Percentiles rank a stretch among this genome's conserved stretches.
These are phyloP conservation scores for Lysandra bellargus DNA, from an alignment of 2,888 invertebrate genomes.

Conservation along the genomic window DNA sequence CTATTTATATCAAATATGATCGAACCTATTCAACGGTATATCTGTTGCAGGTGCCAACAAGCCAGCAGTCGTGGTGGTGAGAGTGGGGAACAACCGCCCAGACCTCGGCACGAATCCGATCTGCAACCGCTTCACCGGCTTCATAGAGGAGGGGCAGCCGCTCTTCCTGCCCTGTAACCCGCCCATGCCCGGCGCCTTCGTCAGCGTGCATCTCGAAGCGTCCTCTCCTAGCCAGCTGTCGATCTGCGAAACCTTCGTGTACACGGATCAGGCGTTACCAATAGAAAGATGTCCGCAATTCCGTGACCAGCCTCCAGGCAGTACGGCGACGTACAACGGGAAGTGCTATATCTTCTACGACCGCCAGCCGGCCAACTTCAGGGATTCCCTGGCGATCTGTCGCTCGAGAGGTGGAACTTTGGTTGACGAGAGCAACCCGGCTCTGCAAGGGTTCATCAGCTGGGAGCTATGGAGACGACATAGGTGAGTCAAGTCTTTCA, in stretches of 20 bases:
- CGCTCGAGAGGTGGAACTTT: conserved; percentile 90
- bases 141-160: conserved; percentile 93
- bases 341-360: conserved; percentile 97
- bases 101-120: conserved; percentile 95
- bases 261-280: conserved; percentile 93
- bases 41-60: conserved; percentile 83
- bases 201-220: conserved; percentile 93
- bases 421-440: conserved; percentile 95
- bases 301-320: conserved; percentile 95
- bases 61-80: conserved; percentile 91
- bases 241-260: conserved; percentile 96
- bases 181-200: conserved; percentile 97
- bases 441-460: conserved; percentile 95
- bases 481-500: conserved; percentile 69
- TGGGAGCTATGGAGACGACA: conserved; percentile 97
- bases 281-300: conserved; percentile 96
- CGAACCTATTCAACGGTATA: not conserved
- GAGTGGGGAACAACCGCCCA: conserved; percentile 95
- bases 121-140: conserved; percentile 93
- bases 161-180: conserved; percentile 96
- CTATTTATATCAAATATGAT: too few relatives aligned
- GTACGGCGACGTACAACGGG: conserved; percentile 95
- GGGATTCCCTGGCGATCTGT: conserved; percentile 90
- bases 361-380: conserved; percentile 89
- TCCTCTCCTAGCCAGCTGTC: conserved; percentile 88